A percentile compares a stretch with the other conserved stretches of the same genome.
These are phyloP conservation scores for Mycalesis mineus DNA, from an alignment of 2,888 invertebrate species.

Conservation along the genomic window DNA sequence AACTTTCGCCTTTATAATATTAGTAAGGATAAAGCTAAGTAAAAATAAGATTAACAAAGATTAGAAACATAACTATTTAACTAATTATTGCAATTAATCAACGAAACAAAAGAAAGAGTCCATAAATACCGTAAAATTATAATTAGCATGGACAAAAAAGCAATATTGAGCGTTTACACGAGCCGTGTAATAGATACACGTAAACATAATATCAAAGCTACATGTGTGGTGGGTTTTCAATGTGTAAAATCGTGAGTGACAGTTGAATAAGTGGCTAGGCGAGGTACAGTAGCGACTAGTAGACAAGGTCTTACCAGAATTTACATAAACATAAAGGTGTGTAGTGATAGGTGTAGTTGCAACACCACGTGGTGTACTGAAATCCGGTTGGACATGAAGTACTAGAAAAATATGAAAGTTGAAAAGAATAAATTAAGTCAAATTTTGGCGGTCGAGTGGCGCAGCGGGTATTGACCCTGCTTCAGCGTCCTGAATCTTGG, in stretches of 20 bases:
- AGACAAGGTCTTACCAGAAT: constrained; percentile 23
- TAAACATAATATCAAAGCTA: not conserved
- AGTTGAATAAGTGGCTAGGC: constrained; percentile 36
- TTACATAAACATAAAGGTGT: constrained; percentile 22
- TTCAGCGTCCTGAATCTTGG: no score
- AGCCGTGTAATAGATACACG: not conserved
- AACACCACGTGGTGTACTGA: not conserved
- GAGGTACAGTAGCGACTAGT: constrained; percentile 9
- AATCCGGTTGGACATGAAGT: not conserved
- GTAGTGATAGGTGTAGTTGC: constrained; percentile 1
- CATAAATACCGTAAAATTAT: no score
- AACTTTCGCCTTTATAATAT: no score
- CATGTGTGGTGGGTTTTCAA: constrained; percentile 13
- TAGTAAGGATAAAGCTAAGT: no score
- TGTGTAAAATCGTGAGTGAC: constrained; percentile 35
- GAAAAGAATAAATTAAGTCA: not conserved
- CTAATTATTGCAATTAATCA: no score
- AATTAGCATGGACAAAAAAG: not conserved
- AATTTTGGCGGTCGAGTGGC: no score
- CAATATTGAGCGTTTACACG: not conserved
- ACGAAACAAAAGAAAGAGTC: no score
- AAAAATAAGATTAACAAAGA: no score
- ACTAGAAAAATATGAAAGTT: not conserved
- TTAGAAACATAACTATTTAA: no score
- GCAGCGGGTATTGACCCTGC: no score